Conservation (phyloP, 2,888 invertebrate genomes). For the Unio pictorum region DNA sequence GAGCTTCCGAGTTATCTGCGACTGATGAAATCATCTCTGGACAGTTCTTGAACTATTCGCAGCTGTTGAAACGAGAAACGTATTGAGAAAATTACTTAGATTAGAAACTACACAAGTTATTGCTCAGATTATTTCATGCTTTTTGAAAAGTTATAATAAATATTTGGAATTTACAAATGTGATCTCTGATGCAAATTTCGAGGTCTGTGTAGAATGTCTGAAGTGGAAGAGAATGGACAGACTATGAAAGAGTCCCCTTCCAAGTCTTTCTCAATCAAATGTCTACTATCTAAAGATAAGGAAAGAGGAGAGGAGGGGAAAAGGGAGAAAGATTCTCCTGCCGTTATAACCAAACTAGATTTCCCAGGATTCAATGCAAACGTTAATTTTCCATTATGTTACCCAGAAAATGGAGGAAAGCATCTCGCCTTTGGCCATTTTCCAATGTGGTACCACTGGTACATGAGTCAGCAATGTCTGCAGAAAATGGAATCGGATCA, state of each 20-base stretch:
- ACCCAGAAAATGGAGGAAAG: conserved; percentile 13
- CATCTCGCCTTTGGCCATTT: conserved; percentile 29
- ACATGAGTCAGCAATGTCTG: conserved; percentile 42
- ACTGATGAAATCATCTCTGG: too few relatives aligned
- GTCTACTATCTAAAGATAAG: conserved; percentile 47
- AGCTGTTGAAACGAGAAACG: too few relatives aligned
- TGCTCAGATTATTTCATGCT: too few relatives aligned
- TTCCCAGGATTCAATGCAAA: conserved; percentile 19
- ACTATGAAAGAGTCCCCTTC: neutral
- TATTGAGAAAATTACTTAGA: too few relatives aligned
- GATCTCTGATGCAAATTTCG: too few relatives aligned
- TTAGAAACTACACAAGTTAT: too few relatives aligned
- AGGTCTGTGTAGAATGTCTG: too few relatives aligned
- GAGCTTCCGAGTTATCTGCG: too few relatives aligned
- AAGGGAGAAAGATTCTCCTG: conserved; percentile 28
- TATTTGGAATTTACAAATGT: too few relatives aligned
- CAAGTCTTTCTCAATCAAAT: conserved; percentile 59
- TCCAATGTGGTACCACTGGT: conserved; percentile 50
- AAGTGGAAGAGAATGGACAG: too few relatives aligned
- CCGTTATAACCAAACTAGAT: conserved; percentile 40
- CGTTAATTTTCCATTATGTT: conserved; percentile 6
- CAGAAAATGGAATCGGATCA: conserved; percentile 22
- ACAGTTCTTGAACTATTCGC: too few relatives aligned
- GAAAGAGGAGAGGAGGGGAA: conserved; percentile 7
- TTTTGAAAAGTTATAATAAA: too few relatives aligned